phyloP scores from a whole-genome alignment of 2,888 invertebrate genomes.

The Synanthedon tipuliformis region DNA sequence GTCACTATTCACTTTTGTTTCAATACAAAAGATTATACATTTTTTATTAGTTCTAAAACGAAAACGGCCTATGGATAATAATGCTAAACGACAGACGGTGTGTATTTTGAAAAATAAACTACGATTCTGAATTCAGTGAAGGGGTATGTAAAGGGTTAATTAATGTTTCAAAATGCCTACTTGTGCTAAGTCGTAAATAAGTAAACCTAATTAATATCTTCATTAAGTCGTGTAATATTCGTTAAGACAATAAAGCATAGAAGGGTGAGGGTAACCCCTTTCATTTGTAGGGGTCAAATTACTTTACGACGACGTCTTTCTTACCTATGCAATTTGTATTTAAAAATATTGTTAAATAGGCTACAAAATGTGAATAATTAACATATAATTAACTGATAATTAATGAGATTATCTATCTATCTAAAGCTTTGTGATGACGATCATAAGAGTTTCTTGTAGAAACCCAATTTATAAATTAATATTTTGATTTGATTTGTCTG shows the following conservation, averaged over 20 bases:
- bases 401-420: neutral
- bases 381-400: too few relatives aligned
- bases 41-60: constrained; percentile 22
- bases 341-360: too few relatives aligned
- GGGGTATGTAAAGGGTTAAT: constrained; percentile 20
- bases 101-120: constrained; percentile 20
- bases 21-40: too few relatives aligned
- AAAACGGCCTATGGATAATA: constrained; percentile 24
- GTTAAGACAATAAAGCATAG: constrained; percentile 33
- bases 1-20: constrained; percentile 7
- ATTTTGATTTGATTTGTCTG: too few relatives aligned
- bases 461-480: too few relatives aligned
- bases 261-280: constrained; percentile 26
- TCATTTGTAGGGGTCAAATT: constrained; percentile 6
- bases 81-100: constrained; percentile 16
- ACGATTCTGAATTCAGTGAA: constrained; percentile 21
- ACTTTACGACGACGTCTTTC: neutral
- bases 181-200: constrained; percentile 28
- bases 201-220: constrained; percentile 46
- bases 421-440: too few relatives aligned
- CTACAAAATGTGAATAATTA: neutral
- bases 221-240: constrained; percentile 36
- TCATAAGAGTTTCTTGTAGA: too few relatives aligned
- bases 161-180: constrained; percentile 26
- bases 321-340: neutral